Conservation (phyloP, 1,140 invertebrate species). For the Lasioglossum albipes region DNA sequence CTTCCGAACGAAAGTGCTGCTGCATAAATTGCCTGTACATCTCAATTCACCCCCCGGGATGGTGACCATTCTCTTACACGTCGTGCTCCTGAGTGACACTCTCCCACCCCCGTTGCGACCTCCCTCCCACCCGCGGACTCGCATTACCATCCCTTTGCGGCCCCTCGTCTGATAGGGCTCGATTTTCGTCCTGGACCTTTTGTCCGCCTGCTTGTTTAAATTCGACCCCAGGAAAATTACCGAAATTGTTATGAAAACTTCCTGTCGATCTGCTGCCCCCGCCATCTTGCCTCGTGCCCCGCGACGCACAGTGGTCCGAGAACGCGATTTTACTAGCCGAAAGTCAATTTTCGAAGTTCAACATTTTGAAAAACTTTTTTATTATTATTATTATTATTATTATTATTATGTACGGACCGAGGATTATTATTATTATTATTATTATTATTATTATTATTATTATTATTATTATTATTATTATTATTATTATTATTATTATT, state of each 20-base stretch:
- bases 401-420: too few relatives aligned
- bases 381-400: too few relatives aligned
- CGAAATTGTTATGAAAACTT: constrained; percentile 30
- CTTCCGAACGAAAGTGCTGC: constrained; percentile 68
- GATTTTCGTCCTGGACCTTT: constrained; percentile 43
- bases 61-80: constrained; percentile 73
- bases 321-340: too few relatives aligned
- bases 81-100: constrained; percentile 70
- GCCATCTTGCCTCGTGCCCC: background rate
- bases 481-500: too few relatives aligned
- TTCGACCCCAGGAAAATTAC: constrained; percentile 42
- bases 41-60: constrained; percentile 75
- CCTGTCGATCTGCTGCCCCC: background rate
- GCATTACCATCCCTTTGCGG: constrained; percentile 65
- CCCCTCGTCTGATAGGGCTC: constrained; percentile 23
- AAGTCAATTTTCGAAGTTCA: too few relatives aligned
- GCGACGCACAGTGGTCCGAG: too few relatives aligned
- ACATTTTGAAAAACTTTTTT: too few relatives aligned
- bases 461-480: too few relatives aligned
- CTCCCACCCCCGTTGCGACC: constrained; percentile 42
- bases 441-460: too few relatives aligned
- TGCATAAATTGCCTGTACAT: constrained; percentile 76
- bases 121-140: constrained; percentile 52
- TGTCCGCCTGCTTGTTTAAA: constrained; percentile 36
- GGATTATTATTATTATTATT: too few relatives aligned